Base-by-base conservation (phyloP, 2,113 vertebrate genomes). In the Rafetus swinhoei region DNA sequence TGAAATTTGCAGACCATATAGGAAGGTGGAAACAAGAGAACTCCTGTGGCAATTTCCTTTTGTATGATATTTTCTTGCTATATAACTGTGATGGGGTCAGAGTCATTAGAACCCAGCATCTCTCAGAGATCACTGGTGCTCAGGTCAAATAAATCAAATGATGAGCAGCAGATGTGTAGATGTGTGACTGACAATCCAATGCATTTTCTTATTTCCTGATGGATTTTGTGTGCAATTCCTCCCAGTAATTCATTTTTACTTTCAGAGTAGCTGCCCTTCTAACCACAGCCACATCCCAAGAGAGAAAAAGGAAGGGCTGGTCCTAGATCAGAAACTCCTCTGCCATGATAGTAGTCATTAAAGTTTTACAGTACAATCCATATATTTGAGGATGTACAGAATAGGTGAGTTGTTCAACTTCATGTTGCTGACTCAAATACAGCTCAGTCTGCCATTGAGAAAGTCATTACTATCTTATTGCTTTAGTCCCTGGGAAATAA, bases 121-220 rank as follows among this genome's bases (percentile, higher is more conserved):
- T 76, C 76, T 52, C 7, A 25, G 85, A 69, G 85, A 94, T 69
- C 54, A 29, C 5, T 92, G 27, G 27, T 81, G 81, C 13, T 92
- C 65, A 56, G 45, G 53, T 83, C 84, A 72, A 65, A 53, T 83
- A 95, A 88, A 92, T 79, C 81, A 90, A 90, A 81, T 2, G 1
- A 81, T 84, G 93, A 96, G 85, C 18, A 92, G 53, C 81, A 92
- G 79, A 90, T 52, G 32, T 50, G 25, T 82, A 74, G 55, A 90
- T 60, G 50, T 86, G 16, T 74, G 72, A 91, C 27, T 53, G 81
- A 85, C 50, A 86, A 55, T 16, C 15, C 82, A 65, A 0, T 53
- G 35, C 80, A 90, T 81, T 69, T 86, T 84, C 85, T 85, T 76
- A 27, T 83, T 92, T 86, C 35, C 27, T 90, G 32, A 79, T 55